Conservation (phyloP, 2,888 invertebrate genomes). For the Tridacna gigas region DNA sequence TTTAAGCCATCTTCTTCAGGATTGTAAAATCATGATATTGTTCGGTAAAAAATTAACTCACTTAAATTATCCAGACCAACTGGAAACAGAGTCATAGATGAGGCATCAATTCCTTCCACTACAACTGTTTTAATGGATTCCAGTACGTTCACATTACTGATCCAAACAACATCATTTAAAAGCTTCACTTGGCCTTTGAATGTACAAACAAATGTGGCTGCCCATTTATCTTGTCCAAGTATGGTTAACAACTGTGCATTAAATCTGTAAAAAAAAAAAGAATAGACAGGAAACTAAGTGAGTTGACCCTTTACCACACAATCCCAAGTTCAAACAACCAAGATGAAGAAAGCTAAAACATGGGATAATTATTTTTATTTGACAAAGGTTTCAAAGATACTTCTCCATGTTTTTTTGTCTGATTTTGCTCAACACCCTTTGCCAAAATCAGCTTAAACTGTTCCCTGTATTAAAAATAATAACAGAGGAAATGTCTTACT, state of each 20-base stretch:
- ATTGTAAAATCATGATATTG: too few relatives aligned
- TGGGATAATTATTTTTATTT: too few relatives aligned
- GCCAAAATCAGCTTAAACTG: too few relatives aligned
- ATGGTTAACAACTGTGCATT: slow-evolving; percentile 78
- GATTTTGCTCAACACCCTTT: too few relatives aligned
- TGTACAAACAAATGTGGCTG: slow-evolving; percentile 93
- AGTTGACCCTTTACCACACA: too few relatives aligned
- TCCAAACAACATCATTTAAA: slow-evolving; percentile 86
- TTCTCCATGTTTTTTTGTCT: too few relatives aligned
- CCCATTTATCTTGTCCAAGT: slow-evolving; percentile 92
- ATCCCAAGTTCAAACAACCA: too few relatives aligned
- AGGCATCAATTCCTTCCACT: slow-evolving; percentile 93
- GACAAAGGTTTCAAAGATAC: too few relatives aligned
- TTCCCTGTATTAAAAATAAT: too few relatives aligned
- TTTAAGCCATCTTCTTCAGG: background rate
- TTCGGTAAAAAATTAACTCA: slow-evolving; percentile 65
- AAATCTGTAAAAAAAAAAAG: slow-evolving; percentile 71
- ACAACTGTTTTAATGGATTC: slow-evolving; percentile 85
- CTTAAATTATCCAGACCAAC: slow-evolving; percentile 92
- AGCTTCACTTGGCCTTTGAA: slow-evolving; percentile 91
- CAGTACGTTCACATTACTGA: background rate
- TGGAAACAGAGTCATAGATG: slow-evolving; percentile 90
- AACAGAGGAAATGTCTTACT: too few relatives aligned
- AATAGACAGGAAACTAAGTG: too few relatives aligned
- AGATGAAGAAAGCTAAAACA: too few relatives aligned